These are phyloP conservation scores for Apotomis turbidana DNA, from an alignment of 2,888 invertebrate species.

Conservation along the genomic window DNA sequence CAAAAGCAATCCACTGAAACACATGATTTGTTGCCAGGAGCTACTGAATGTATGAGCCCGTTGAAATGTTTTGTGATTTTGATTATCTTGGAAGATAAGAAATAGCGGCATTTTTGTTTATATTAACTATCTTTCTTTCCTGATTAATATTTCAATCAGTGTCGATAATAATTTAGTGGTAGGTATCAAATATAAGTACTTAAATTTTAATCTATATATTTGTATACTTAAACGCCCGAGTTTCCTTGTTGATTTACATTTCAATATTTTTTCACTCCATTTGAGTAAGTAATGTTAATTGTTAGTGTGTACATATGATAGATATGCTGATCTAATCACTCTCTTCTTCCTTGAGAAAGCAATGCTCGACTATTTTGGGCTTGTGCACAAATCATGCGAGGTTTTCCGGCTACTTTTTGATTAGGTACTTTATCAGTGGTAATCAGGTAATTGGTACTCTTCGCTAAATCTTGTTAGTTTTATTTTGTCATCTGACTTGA, in stretches of 20 bases:
- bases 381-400: too few species aligned
- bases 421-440: too few species aligned
- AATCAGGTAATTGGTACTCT: too few species aligned
- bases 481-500: too few species aligned
- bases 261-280: too few species aligned
- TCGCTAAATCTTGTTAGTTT: too few species aligned
- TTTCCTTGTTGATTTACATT: not conserved
- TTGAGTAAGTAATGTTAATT: not conserved
- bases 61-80: constrained; percentile 19
- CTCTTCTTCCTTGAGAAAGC: too few species aligned
- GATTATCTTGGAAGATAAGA: constrained; percentile 32
- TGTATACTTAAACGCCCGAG: constrained; percentile 13
- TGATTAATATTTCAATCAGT: constrained; percentile 38
- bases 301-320: not conserved
- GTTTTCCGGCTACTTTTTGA: too few species aligned
- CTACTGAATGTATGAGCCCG: constrained; percentile 27
- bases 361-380: too few species aligned
- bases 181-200: constrained; percentile 30
- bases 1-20: constrained; percentile 1
- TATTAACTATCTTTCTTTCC: constrained; percentile 28
- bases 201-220: constrained; percentile 1
- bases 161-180: constrained; percentile 30
- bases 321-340: too few species aligned
- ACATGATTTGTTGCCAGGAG: constrained; percentile 16
- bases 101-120: constrained; percentile 38